Percentiles rank a stretch among this genome's conserved stretches.
These are phyloP conservation scores for Panopea generosa DNA, from an alignment of 2,888 invertebrate genomes.

Conservation along the genomic window DNA sequence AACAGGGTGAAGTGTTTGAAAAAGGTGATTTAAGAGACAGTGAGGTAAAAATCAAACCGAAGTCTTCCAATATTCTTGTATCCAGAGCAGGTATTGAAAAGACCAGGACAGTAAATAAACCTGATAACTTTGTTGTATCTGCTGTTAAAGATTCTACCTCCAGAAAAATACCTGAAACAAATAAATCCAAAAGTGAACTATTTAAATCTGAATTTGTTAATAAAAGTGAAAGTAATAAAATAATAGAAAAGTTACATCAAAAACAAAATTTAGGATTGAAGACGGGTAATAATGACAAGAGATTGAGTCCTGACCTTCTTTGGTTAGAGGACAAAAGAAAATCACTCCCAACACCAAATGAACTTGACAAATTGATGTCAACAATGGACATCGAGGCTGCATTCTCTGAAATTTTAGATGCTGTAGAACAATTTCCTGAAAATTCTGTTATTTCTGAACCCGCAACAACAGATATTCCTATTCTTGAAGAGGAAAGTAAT, in stretches of 20 bases:
- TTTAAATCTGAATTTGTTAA: not conserved
- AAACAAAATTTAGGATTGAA: not conserved
- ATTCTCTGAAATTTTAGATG: constrained; percentile 69
- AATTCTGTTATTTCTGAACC: constrained; percentile 4
- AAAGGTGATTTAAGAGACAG: not conserved
- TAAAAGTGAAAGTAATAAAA: not conserved
- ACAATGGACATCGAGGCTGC: constrained; percentile 70
- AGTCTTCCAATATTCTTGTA: constrained; percentile 42
- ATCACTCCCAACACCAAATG: constrained; percentile 59
- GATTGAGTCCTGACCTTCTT: constrained; percentile 48
- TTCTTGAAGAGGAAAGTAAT: constrained; percentile 42
- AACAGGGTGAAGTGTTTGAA: not conserved
- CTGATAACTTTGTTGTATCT: too few relatives aligned
- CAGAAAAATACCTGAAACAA: constrained; percentile 13
- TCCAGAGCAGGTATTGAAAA: constrained; percentile 47
- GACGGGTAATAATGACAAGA: not conserved
- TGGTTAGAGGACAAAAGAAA: constrained; percentile 68
- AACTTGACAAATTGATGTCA: constrained; percentile 58
- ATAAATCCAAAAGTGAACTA: constrained; percentile 5
- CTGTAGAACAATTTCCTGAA: constrained; percentile 60
- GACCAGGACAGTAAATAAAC: constrained; percentile 15
- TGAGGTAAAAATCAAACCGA: constrained; percentile 21
- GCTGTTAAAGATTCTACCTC: too few relatives aligned
- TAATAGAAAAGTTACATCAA: not conserved
- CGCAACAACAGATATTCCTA: constrained; percentile 30